These are phyloP conservation scores for Thaumatotibia leucotreta DNA, from an alignment of 1,140 invertebrate genomes.

Conservation along the genomic window DNA sequence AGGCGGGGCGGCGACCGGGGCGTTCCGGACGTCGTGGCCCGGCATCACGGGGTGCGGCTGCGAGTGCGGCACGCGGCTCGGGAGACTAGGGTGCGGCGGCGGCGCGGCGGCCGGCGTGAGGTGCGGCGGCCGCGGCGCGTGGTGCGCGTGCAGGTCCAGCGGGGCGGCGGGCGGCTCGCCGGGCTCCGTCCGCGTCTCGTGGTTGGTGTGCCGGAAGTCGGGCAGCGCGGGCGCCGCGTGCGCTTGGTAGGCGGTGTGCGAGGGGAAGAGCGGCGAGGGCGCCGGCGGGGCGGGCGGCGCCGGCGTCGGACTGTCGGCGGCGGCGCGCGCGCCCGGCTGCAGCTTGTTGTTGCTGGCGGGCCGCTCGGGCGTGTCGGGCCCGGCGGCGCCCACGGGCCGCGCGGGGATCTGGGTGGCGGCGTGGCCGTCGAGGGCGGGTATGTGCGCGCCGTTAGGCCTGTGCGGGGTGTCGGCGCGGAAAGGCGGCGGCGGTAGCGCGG, in stretches of 20 bases:
- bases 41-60: slow-evolving; percentile 74
- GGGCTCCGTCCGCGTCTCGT: slow-evolving; percentile 75
- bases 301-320: slow-evolving; percentile 63
- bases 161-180: slow-evolving; percentile 67
- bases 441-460: slow-evolving; percentile 58
- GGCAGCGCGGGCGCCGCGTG: slow-evolving; percentile 83
- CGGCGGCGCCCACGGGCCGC: slow-evolving; percentile 53
- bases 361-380: slow-evolving; percentile 70
- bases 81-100: slow-evolving; percentile 55
- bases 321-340: slow-evolving; percentile 82
- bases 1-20: slow-evolving; percentile 61
- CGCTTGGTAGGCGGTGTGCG: slow-evolving; percentile 82
- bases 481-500: slow-evolving; percentile 59
- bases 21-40: slow-evolving; percentile 64
- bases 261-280: slow-evolving; percentile 56
- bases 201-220: slow-evolving; percentile 70
- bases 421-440: slow-evolving; percentile 56
- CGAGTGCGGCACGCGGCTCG: slow-evolving; percentile 65
- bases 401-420: slow-evolving; percentile 59
- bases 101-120: slow-evolving; percentile 49
- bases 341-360: slow-evolving; percentile 84
- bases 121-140: slow-evolving; percentile 62
- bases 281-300: slow-evolving; percentile 56
- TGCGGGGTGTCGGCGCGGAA: slow-evolving; percentile 65
- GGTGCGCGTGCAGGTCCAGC: slow-evolving; percentile 71